Evolutionary conservation across 2,113 vertebrate species (phyloP).

Genomic region (Chionis minor): DNA sequence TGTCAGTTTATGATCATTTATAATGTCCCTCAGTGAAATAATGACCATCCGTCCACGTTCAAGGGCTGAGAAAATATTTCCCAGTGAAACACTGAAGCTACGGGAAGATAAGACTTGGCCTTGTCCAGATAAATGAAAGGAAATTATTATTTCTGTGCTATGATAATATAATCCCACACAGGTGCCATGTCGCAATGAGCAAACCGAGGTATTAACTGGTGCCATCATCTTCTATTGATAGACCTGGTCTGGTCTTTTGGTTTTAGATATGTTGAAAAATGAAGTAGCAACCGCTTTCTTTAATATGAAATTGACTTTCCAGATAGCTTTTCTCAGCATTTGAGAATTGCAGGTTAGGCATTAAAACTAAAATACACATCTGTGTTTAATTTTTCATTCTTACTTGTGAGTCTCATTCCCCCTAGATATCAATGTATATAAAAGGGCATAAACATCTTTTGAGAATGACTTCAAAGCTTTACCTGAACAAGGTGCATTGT

Average conservation of each 20-base stretch:
- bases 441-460: background rate
- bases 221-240: background rate
- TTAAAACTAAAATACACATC: background rate
- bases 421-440: background rate
- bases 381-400: background rate
- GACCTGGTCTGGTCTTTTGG: background rate
- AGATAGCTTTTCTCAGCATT: background rate
- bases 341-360: background rate
- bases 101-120: background rate
- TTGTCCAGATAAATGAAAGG: background rate
- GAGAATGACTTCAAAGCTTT: background rate
- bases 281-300: background rate
- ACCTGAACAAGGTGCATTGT: background rate
- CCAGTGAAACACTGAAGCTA: background rate
- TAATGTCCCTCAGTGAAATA: background rate
- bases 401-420: background rate
- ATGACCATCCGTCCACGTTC: accelerated
- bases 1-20: background rate
- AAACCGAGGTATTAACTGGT: background rate
- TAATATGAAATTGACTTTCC: background rate
- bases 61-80: background rate
- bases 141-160: background rate
- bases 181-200: background rate
- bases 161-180: background rate
- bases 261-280: background rate